A percentile compares a stretch with the other conserved stretches of the same genome.
These are phyloP conservation scores for Ceraclea dissimilis DNA, from an alignment of 2,888 invertebrate genomes.

Conservation along the genomic window DNA sequence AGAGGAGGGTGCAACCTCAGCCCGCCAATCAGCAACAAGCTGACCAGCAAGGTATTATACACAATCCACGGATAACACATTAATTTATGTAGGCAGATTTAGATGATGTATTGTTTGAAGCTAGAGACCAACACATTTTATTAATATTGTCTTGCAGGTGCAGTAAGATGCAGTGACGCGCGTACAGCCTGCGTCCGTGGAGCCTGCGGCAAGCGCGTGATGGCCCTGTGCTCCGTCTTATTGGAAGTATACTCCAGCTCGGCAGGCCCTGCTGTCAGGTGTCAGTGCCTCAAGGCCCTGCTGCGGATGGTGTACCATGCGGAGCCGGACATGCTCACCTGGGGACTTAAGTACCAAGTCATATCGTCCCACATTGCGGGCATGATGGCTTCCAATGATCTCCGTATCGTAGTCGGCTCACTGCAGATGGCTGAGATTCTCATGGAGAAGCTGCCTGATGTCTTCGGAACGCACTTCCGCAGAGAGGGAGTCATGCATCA, in stretches of 20 bases:
- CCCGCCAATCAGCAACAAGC: slow-evolving; percentile 36
- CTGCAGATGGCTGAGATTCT: slow-evolving; percentile 95
- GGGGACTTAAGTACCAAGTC: slow-evolving; percentile 61
- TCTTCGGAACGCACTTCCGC: slow-evolving; percentile 92
- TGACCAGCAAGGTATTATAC: slow-evolving; percentile 17
- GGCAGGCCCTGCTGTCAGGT: slow-evolving; percentile 94
- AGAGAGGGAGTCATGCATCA: slow-evolving; percentile 98
- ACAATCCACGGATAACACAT: too few relatives aligned
- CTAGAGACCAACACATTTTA: too few relatives aligned
- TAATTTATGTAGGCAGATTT: too few relatives aligned
- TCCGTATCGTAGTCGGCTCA: slow-evolving; percentile 94
- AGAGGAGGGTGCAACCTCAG: slow-evolving; percentile 62
- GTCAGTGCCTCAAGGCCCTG: slow-evolving; percentile 92
- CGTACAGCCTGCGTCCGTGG: slow-evolving; percentile 62
- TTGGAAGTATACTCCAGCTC: slow-evolving; percentile 98
- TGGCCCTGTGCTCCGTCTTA: slow-evolving; percentile 85
- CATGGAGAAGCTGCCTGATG: slow-evolving; percentile 92
- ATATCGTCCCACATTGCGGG: slow-evolving; percentile 96
- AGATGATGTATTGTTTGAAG: too few relatives aligned
- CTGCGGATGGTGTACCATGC: slow-evolving; percentile 96
- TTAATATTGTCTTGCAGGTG: too few relatives aligned
- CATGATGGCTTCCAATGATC: slow-evolving; percentile 95
- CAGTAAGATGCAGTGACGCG: slow-evolving; percentile 42
- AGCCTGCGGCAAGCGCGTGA: slow-evolving; percentile 56
- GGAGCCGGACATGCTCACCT: slow-evolving; percentile 74